Base-by-base conservation (phyloP, 2,888 invertebrate genomes). In the Arge pagana region DNA sequence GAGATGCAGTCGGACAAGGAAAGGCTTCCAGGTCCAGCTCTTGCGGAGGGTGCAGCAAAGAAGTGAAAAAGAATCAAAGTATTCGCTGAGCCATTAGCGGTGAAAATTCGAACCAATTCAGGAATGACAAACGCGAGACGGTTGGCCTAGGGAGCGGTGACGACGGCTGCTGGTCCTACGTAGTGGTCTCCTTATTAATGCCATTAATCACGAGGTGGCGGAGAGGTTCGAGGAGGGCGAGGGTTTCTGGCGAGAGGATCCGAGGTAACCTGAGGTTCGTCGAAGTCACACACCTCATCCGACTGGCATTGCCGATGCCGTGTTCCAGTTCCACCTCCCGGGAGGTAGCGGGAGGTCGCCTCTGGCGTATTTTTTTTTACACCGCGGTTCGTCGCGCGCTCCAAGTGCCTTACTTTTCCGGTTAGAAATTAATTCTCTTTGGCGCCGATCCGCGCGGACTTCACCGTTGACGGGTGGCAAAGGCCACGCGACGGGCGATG, bases 371-470 rank as follows among this genome's bases (percentile, higher is more conserved):
- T 60, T 59, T 66, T 67, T 66, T 61, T 59, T 59, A 59, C 58
- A 52, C 59, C 60, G 63, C 61, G 63, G 63, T 64, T 63, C 63
- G 62, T 55, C 55, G n/a, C n/a, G 56, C 51, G 48, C 30, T 43
- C 33, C 40, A 49, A 48, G 48, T 53, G 50, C 51, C 54, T 58
- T 59, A 48, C 64, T 64, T 65, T 63, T 60, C 64, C 66, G 62
- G 70, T n/a, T 67, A 63, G 68, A 70, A 71, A 66, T 70, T 67
- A 64, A 68, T 67, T 71, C 67, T 61, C 62, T 64, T 68, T 60
- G 60, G n/a, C n/a, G n/a, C n/a, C n/a, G n/a, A n/a, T n/a, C n/a
- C n/a, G n/a, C n/a, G n/a, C n/a, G n/a, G n/a, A n/a, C n/a, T n/a
- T n/a, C n/a, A n/a, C n/a, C n/a, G n/a, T n/a, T n/a, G n/a, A n/a